Evolutionary conservation across 53 echinoderm and acorn worm genomes (phyloP), one percentile per base, ranked within the genome.

Genomic region (Temnopleurus reevesii): DNA sequence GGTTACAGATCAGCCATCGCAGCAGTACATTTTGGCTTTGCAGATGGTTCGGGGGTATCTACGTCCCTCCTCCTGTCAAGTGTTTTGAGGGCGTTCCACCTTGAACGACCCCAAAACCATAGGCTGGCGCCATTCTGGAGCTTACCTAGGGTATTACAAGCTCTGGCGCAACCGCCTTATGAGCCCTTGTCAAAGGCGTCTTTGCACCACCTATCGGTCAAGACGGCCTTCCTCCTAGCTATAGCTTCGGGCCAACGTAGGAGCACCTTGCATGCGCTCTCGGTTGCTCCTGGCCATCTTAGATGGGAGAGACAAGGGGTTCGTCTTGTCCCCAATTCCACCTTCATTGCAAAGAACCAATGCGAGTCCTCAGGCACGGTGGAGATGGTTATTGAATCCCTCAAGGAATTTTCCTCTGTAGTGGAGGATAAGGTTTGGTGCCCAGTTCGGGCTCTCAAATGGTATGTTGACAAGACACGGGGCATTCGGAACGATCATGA

Each of bases 1-100:
- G 76, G 76, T 33, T 71, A 89, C 33, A 71, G 89, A 15, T 89
- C 89, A 49, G 89, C 89, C 29, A 71, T 89, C 28, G 89, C 51
- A 5, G 65, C 89, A 3, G 49, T 89, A 29, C 51, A 89, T n/a
- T n/a, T n/a, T n/a, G n/a, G n/a, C n/a, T n/a, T n/a, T n/a, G n/a
- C n/a, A n/a, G n/a, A n/a, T n/a, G n/a, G n/a, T n/a, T n/a, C n/a
- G n/a, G n/a, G n/a, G n/a, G n/a, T n/a, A n/a, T n/a, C n/a, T n/a
- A n/a, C n/a, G n/a, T n/a, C n/a, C n/a, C n/a, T n/a, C n/a, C n/a
- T n/a, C n/a, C n/a, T n/a, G n/a, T n/a, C n/a, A n/a, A n/a, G n/a
- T n/a, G n/a, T n/a, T n/a, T n/a, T n/a, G n/a, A n/a, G n/a, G n/a
- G n/a, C n/a, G n/a, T n/a, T n/a, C n/a, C n/a, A n/a, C n/a, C n/a